Base-by-base conservation (phyloP, 2,888 invertebrate genomes). In the Tethea ocularis region DNA sequence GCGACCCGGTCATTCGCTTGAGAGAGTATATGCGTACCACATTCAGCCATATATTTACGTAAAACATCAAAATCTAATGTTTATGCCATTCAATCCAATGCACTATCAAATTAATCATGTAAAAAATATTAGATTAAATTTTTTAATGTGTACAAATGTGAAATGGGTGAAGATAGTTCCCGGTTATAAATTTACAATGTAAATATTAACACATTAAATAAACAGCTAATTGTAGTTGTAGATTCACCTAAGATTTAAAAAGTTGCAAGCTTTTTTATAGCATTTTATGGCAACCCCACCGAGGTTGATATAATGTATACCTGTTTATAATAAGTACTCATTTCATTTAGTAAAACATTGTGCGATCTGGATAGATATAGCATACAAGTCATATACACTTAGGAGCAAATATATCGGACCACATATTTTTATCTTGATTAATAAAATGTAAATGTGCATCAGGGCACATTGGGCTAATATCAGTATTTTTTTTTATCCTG, bases 61-160 rank as follows among this genome's bases (percentile, higher is more conserved):
- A n/a, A n/a, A n/a, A n/a, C 46, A 46, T 20, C 20, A 46, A 46
- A 7, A 15, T 26, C 5, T 26, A 10, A 8, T 29, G 8, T 0
- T 10, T 29, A 8, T 41, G 17, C 17, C 17, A n/a, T 10, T 10
- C 6, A 41, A 6, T 46, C 46, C 46, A 46, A 20, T 20, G 46
- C 46, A 20, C 46, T 20, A 20, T 38, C n/a, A 38, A 46, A 46
- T 20, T 20, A 46, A 46, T 46, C 46, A 46, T 46, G 46, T 46
- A 20, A 46, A 20, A n/a, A 38, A 36, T 41, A 8, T n/a, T 10
- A 46, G 20, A n/a, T 17, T 46, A 10, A 46, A 46, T 46, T 20
- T 46, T 46, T 10, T 46, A 20, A 46, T 46, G 20, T 46, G 46
- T 46, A 46, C 20, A 46, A 46, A 46, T 46, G 46, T 46, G 46